phyloP scores from a whole-genome alignment of 1,140 invertebrate genomes.

The Sipha flava region DNA sequence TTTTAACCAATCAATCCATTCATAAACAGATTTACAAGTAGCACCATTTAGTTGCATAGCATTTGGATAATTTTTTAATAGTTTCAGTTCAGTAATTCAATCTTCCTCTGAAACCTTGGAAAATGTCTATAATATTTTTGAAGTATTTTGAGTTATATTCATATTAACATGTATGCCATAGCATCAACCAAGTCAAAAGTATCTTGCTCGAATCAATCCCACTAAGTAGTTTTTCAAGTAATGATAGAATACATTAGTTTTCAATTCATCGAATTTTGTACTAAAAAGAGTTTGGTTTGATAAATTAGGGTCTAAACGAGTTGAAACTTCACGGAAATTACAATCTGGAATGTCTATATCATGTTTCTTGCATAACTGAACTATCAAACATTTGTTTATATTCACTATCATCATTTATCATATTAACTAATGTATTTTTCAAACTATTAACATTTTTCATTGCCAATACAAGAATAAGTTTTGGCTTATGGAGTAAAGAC shows the following conservation, averaged over 20 bases:
- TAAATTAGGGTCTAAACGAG: neutral
- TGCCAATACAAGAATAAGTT: constrained; percentile 29
- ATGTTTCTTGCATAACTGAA: neutral
- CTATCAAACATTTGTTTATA: constrained; percentile 27
- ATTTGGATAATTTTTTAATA: neutral
- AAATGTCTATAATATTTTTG: neutral
- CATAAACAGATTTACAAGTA: neutral
- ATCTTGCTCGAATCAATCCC: neutral
- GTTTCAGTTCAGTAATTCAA: neutral
- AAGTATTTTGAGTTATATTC: neutral
- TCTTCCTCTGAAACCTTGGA: neutral
- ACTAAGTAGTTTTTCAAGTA: too few species aligned
- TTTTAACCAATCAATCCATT: neutral
- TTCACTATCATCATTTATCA: constrained; percentile 9
- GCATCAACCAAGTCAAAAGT: neutral
- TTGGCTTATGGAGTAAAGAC: constrained; percentile 6
- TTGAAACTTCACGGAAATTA: constrained; percentile 6
- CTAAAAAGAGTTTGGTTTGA: neutral
- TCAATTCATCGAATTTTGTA: neutral
- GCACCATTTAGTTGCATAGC: neutral
- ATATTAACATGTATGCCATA: neutral
- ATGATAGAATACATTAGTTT: neutral
- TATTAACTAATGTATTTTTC: neutral
- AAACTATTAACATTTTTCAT: constrained; percentile 23
- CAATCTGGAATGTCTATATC: constrained; percentile 19